Base-by-base conservation (phyloP, 92 coral and sea anemone genomes). In the Umimayanthus chanpuru region DNA sequence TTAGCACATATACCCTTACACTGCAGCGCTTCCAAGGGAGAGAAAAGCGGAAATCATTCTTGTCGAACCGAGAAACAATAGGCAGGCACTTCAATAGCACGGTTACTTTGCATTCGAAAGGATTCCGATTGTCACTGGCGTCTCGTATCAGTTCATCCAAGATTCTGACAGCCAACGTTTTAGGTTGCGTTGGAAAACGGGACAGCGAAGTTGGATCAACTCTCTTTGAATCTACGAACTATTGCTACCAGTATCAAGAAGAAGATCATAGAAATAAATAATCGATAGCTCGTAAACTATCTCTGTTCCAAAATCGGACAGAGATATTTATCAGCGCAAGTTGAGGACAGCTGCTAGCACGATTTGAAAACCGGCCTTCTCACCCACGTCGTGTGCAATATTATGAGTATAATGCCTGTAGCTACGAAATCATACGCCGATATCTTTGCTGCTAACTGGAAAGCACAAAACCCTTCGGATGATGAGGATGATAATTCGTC, bases 361-460 rank as follows among this genome's bases (percentile, higher is more conserved):
- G 36, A 40, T 30, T 77, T 28, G 73, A 28, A 64, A 87, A 80
- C 26, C 38, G 76, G 21, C 58, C 77, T 65, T 44, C 87, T 83
- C 38, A 10, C 61, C 71, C 21, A 20, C 18, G 12, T 26, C 83
- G 83, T 75, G 30, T 50, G 81, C 81, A 84, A 67, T 92, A 95
- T 90, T 89, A 94, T 93, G 95, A 91, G 89, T 81, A 89, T 29
- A 58, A 88, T 95, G 96, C 95, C 98, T 25, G 94, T 92, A 40
- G 90, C 92, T 64, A 93, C 94, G 32, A 96, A 96, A 76, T 90
- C 95, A 11, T 94, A 93, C 90, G 99, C 99, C 16, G 98, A 97
- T 50, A 97, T 94, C 81, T 97, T 97, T 86, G 99, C 99, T 41
- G 97, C 94, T 39, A 97, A 97, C 85, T 97, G 99, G 99, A 91